Base-by-base conservation (phyloP, 2,888 invertebrate species). In the Eristalinus sepulchralis region DNA sequence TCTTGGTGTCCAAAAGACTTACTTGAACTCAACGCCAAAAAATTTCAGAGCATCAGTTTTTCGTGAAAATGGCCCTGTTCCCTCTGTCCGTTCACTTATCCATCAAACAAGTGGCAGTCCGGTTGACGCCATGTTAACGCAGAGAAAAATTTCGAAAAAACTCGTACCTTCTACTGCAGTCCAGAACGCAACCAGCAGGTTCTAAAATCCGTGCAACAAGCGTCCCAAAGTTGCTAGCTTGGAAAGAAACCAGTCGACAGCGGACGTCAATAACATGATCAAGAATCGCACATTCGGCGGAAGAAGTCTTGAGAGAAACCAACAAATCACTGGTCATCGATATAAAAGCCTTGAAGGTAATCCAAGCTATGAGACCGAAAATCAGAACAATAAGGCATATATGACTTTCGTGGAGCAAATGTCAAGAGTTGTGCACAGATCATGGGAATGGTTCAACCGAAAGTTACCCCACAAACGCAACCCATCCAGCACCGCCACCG, bases 401-500 rank as follows among this genome's bases (percentile, higher is more conserved):
- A 96, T 89, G 96, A 96, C 90, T 96, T 96, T 89, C 96, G 96
- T 1, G 96, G 96, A 0, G 95, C 94, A 31, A 94, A 95, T 89
- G 95, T 96, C 0, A 95, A 95, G 89, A 95, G 95, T 89, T 96
- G 96, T 91, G 95, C 94, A 5, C 95, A 95, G 2, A 92, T 94
- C 13, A 94, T 94, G 4, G 94, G 93, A 31, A 88, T 88, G 77
- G 88, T 83, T 75, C 84, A 88, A 13, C 78, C 84, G 2, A 88
- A 89, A 57, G 86, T 81, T 27, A 39, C 82, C 47, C 24, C 83
- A 34, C 78, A 78, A 10, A 53, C 78, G 3, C 77, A 68, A 8
- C 53, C 73, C 11, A n/a, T 36, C 88, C 86, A 66, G 47, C 72
- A 3, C 81, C 86, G 60, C 76, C 77, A 10, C 55, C 83, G 2